Evolutionary conservation across 1,140 invertebrate genomes (phyloP).

Genomic region (Lucilia cuprina): DNA sequence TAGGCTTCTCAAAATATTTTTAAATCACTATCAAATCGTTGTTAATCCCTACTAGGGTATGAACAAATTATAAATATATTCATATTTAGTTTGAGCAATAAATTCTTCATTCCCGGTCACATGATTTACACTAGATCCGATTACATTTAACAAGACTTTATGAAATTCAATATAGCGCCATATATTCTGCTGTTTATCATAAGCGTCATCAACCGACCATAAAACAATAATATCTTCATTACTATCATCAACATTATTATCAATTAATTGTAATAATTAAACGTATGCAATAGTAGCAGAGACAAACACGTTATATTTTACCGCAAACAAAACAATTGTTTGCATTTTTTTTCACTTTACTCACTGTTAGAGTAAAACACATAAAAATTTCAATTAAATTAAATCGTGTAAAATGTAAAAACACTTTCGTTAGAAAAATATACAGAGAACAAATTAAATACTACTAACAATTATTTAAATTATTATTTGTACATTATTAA

Average conservation of each 20-base stretch:
- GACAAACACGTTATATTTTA: neutral
- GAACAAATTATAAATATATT: too few species aligned
- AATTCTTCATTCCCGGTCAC: neutral
- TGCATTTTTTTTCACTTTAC: neutral
- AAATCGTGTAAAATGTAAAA: neutral
- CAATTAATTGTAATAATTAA: neutral
- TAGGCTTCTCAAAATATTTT: too few species aligned
- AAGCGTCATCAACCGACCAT: neutral
- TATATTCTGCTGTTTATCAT: neutral
- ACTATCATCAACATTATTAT: neutral
- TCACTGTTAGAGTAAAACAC: neutral
- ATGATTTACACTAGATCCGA: neutral
- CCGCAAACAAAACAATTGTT: neutral
- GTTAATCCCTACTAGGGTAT: too few species aligned
- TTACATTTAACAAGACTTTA: neutral
- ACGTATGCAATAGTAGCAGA: neutral
- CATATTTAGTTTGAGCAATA: too few species aligned
- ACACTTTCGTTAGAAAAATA: neutral
- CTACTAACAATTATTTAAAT: neutral
- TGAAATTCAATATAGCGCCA: neutral
- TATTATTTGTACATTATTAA: neutral
- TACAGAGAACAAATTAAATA: neutral
- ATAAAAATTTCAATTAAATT: constrained; percentile 8
- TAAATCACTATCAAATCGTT: too few species aligned
- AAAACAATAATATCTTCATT: neutral